Percentiles rank a stretch among this genome's conserved stretches.
phyloP scores from a whole-genome alignment of 2,113 vertebrate species.

The Myotis yumanensis region DNA sequence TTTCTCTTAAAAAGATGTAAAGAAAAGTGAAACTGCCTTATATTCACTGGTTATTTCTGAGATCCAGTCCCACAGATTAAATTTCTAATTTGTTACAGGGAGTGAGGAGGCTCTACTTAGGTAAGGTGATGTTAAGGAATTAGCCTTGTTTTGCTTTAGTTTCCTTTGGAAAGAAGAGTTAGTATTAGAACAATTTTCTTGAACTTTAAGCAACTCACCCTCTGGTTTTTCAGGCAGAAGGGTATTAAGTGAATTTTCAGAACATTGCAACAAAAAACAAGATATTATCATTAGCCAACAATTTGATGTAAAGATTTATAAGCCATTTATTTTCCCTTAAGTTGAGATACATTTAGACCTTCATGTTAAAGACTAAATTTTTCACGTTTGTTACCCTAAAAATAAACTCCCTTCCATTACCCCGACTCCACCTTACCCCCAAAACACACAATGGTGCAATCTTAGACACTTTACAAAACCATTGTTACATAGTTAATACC shows the following conservation, averaged over 20 bases:
- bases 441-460: not conserved
- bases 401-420: not conserved
- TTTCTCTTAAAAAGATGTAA: not conserved
- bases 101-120: not conserved
- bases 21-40: conserved; percentile 1
- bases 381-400: not conserved
- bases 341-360: not conserved
- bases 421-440: too few relatives aligned
- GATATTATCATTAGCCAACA: not conserved
- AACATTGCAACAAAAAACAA: conserved; percentile 24
- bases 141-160: not conserved
- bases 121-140: not conserved
- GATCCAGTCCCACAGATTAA: not conserved
- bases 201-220: not conserved
- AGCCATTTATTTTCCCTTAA: conserved; percentile 19
- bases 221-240: not conserved
- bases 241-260: conserved; percentile 10
- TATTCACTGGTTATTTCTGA: not conserved
- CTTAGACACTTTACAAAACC: not conserved
- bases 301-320: not conserved
- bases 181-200: not conserved
- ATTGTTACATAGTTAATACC: not conserved
- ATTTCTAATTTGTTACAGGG: not conserved
- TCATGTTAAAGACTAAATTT: conserved; percentile 16
- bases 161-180: conserved; percentile 14